Evolutionary conservation across 2,113 vertebrate genomes (phyloP), one percentile per base, ranked within the genome.

Genomic region (Etheostoma spectabile): DNA sequence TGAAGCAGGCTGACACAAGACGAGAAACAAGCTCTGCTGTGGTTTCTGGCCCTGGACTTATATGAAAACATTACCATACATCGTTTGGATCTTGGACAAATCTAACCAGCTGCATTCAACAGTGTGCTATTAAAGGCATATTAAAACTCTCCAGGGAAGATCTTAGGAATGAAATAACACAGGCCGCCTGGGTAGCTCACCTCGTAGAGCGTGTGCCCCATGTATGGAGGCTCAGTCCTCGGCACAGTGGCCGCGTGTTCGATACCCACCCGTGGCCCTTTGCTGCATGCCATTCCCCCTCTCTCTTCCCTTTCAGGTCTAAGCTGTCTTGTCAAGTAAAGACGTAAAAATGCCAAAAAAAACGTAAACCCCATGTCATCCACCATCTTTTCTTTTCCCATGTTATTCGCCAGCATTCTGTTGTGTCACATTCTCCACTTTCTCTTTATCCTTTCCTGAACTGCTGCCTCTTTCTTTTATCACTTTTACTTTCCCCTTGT

Each of bases 1-100:
- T 57, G 38, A 84, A 82, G 52, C 64, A 57, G 33, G 21, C 48
- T 53, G 52, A 81, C 67, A 73, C 6, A 19, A 49, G 30, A 73
- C 2, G n/a, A 49, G 30, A 83, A 27, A 70, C 62, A 42, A 18
- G 45, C 51, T 60, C 68, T 33, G 56, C 78, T n/a, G 51, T 6
- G 24, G 22, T 66, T 51, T 42, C 18, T 64, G 48, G 35, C 45
- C 15, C 55, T 8, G 49, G 57, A 52, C 59, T 68, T 86, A 35
- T 60, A 82, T 74, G 77, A 82, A 65, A 60, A 67, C 24, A 66
- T 53, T 6, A 6, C 45, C 38, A 46, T 56, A 59, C 15, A 27
- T 71, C 3, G 5, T 76, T 35, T 46, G 49, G 21, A 53, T 57
- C 1, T 10, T 18, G 1, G 52, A 56, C 33, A 65, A 22, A 5